phyloP scores from a whole-genome alignment of 2,113 vertebrate species.

The Chaetodon auriga region DNA sequence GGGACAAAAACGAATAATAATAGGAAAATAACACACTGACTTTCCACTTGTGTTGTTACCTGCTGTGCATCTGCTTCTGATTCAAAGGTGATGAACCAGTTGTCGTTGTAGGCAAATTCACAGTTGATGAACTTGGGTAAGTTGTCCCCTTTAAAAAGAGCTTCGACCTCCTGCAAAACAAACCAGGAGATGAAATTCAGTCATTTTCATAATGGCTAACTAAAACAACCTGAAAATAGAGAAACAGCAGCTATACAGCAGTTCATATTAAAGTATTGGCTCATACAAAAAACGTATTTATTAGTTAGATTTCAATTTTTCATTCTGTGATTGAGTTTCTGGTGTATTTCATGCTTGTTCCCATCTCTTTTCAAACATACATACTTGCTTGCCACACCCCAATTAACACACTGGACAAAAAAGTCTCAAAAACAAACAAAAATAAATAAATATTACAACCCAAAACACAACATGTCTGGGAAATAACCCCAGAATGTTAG shows the following conservation, averaged over 20 bases:
- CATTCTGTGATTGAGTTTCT: neutral
- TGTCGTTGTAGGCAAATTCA: constrained; percentile 99
- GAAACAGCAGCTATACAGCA: neutral
- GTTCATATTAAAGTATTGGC: no score
- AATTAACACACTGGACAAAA: neutral
- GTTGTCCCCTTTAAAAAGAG: constrained; percentile 96
- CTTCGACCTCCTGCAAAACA: constrained; percentile 93
- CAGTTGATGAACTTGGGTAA: constrained; percentile 98
- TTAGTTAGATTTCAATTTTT: neutral
- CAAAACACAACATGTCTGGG: neutral
- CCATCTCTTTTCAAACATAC: neutral
- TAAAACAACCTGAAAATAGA: neutral
- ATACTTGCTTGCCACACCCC: neutral
- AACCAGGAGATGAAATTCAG: neutral
- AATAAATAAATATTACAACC: no score
- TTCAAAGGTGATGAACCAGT: constrained; percentile 99
- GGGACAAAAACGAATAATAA: no score
- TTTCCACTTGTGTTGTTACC: constrained; percentile 80
- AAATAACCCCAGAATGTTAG: neutral
- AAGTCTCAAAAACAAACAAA: neutral
- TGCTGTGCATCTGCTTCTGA: constrained; percentile 98
- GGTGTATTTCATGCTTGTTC: neutral
- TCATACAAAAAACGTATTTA: neutral
- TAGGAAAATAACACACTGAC: neutral
- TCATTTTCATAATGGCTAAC: neutral